These are phyloP conservation scores for Lasioglossum villosulum DNA, from an alignment of 2,888 invertebrate genomes.

Conservation along the genomic window DNA sequence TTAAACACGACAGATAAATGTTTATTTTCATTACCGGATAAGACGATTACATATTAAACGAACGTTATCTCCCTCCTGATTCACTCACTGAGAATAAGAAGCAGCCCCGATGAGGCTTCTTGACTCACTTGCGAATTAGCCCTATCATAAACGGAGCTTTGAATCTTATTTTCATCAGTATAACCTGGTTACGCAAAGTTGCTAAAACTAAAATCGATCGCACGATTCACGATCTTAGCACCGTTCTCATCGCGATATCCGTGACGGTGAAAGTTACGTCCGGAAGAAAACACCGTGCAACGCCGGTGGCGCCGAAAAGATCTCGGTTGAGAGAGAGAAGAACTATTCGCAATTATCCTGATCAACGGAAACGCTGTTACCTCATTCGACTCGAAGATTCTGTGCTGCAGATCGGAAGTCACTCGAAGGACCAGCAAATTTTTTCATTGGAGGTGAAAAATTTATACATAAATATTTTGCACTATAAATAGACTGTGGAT, in stretches of 20 bases:
- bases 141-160: background rate
- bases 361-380: background rate
- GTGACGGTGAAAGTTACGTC: constrained; percentile 56
- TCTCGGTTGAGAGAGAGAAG: constrained; percentile 21
- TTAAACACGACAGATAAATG: background rate
- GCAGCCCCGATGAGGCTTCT: background rate
- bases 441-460: background rate
- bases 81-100: background rate
- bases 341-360: constrained; percentile 1
- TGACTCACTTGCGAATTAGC: background rate
- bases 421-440: background rate
- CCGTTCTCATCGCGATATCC: background rate
- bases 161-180: background rate
- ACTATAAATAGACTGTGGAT: background rate
- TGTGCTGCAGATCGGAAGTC: background rate
- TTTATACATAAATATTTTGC: background rate
- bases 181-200: background rate
- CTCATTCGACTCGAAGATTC: background rate
- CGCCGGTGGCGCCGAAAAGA: constrained; percentile 7
- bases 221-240: background rate
- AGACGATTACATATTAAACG: too few relatives aligned
- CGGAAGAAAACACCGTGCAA: constrained; percentile 16
- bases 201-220: background rate
- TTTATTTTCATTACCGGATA: background rate
- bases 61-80: background rate